A percentile compares a stretch with the other conserved stretches of the same genome.
phyloP scores from a whole-genome alignment of 2,888 invertebrate species.

The Calliopum simillimum region DNA sequence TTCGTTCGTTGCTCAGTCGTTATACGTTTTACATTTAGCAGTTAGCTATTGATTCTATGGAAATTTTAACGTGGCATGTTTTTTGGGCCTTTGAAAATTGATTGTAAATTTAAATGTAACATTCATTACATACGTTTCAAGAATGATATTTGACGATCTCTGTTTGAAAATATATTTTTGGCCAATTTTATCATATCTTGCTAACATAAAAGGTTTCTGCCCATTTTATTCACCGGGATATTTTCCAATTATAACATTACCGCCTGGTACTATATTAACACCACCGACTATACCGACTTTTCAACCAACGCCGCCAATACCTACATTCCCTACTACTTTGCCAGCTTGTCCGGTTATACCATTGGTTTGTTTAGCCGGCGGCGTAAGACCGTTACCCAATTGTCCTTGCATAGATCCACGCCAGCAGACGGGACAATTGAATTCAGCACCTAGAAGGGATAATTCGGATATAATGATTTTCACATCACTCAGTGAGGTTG shows the following conservation, averaged over 20 bases:
- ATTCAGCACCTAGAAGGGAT: constrained; percentile 19
- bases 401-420: constrained; percentile 67
- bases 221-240: constrained; percentile 56
- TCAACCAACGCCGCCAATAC: constrained; percentile 48
- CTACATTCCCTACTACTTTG: constrained; percentile 45
- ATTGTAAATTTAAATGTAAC: not conserved
- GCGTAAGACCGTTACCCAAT: constrained; percentile 57
- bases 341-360: constrained; percentile 50
- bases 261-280: constrained; percentile 52
- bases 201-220: constrained; percentile 64
- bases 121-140: constrained; percentile 28
- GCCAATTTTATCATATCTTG: constrained; percentile 65
- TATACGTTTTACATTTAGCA: not conserved
- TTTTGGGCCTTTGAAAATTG: not conserved
- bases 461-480: constrained; percentile 60
- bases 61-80: not conserved
- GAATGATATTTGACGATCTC: constrained; percentile 54
- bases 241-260: constrained; percentile 57
- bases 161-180: constrained; percentile 65
- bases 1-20: not conserved
- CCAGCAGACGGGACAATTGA: constrained; percentile 41
- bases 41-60: not conserved
- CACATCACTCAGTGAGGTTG: constrained; percentile 47
- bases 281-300: constrained; percentile 45
- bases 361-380: constrained; percentile 59